Evolutionary conservation across 2,113 vertebrate species (phyloP).

Genomic region (Psittacara wagleri): DNA sequence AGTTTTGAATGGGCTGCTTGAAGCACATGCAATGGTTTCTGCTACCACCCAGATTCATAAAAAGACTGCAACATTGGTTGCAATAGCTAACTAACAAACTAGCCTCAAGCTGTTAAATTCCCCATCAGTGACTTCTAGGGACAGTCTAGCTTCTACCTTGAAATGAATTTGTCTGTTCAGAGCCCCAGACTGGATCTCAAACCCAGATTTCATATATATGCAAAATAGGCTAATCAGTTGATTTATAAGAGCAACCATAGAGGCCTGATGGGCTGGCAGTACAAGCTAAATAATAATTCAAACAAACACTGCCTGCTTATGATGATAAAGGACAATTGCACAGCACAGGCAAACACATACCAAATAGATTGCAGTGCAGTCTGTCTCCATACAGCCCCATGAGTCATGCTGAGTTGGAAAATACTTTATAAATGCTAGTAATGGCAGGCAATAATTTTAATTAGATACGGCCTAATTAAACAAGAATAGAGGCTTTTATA

Average conservation of each 20-base stretch:
- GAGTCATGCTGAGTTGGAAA: conserved; percentile 34
- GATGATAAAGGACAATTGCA: conserved; percentile 20
- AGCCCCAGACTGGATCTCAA: background rate
- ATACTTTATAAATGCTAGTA: conserved; percentile 30
- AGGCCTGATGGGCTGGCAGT: background rate
- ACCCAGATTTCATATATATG: background rate
- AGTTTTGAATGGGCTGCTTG: background rate
- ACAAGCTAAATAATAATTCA: background rate
- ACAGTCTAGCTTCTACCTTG: background rate
- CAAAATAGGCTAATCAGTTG: background rate
- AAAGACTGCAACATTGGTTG: background rate
- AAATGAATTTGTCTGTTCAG: background rate
- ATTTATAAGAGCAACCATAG: background rate
- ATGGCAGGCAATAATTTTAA: conserved; percentile 47
- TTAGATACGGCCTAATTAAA: conserved; percentile 64
- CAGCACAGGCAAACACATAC: background rate
- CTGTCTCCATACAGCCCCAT: background rate
- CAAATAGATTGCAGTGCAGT: background rate
- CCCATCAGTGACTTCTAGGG: background rate
- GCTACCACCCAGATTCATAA: background rate
- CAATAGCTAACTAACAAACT: background rate
- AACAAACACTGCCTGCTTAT: background rate
- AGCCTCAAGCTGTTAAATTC: background rate
- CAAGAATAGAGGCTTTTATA: conserved; percentile 48
- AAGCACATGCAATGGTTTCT: background rate